phyloP scores from a whole-genome alignment of 1,140 invertebrate genomes.

The Fopius arisanus region DNA sequence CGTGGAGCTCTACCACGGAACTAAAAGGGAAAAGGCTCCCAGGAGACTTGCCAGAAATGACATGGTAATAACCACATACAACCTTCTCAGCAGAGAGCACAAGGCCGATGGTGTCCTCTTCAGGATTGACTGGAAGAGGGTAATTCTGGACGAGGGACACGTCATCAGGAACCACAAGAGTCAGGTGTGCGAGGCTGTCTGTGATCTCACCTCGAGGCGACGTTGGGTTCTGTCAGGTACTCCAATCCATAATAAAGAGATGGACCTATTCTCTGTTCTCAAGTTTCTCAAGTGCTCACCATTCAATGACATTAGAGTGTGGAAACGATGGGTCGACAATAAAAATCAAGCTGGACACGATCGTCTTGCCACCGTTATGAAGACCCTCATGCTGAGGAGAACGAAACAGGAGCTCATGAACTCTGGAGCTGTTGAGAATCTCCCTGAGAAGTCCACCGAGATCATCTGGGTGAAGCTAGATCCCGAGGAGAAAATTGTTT shows the following conservation, averaged over 20 bases:
- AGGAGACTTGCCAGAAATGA: slow-evolving; percentile 71
- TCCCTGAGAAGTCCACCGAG: slow-evolving; percentile 73
- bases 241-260: slow-evolving; percentile 92
- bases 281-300: slow-evolving; percentile 87
- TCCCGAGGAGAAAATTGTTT: slow-evolving; percentile 78
- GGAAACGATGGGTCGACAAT: slow-evolving; percentile 76
- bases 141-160: slow-evolving; percentile 95
- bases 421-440: slow-evolving; percentile 66
- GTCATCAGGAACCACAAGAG: slow-evolving; percentile 88
- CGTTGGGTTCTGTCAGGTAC: slow-evolving; percentile 94
- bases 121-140: slow-evolving; percentile 80
- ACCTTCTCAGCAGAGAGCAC: slow-evolving; percentile 70
- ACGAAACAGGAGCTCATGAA: slow-evolving; percentile 82
- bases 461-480: slow-evolving; percentile 70
- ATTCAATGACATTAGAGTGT: slow-evolving; percentile 81
- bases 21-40: slow-evolving; percentile 72
- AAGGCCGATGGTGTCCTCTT: slow-evolving; percentile 39
- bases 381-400: slow-evolving; percentile 81
- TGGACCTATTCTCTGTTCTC: slow-evolving; percentile 87
- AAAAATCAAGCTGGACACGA: slow-evolving; percentile 76
- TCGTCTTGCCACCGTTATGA: slow-evolving; percentile 80
- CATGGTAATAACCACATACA: slow-evolving; percentile 83
- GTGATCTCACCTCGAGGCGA: slow-evolving; percentile 68
- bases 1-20: slow-evolving; percentile 82
- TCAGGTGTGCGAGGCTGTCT: slow-evolving; percentile 75